Evolutionary conservation across 2,113 vertebrate species (phyloP).

Genomic region (Vidua chalybeata): DNA sequence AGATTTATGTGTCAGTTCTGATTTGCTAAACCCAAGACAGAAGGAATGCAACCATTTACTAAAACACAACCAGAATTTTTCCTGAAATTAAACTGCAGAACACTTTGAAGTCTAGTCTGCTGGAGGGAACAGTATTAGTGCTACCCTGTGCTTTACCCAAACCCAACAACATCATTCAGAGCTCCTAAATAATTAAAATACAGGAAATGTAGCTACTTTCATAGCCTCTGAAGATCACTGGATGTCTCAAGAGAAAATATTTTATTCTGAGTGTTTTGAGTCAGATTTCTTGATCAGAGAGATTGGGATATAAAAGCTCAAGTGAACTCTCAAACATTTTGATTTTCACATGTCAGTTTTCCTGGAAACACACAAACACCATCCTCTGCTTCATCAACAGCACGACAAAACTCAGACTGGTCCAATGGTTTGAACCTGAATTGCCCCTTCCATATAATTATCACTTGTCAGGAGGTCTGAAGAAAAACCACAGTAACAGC

Average conservation of each 20-base stretch:
- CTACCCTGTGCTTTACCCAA: not conserved
- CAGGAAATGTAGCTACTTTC: not conserved
- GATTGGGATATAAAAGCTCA: not conserved
- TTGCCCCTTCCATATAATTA: not conserved
- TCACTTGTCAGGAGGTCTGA: not conserved
- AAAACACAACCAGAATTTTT: not conserved
- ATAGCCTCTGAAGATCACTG: not conserved
- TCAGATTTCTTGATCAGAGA: constrained; percentile 8
- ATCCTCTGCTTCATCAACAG: not conserved
- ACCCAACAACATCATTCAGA: not conserved
- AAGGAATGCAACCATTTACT: not conserved
- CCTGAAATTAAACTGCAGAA: not conserved
- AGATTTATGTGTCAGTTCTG: not conserved
- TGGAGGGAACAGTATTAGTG: not conserved
- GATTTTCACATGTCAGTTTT: not conserved
- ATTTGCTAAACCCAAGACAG: not conserved
- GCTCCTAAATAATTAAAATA: not conserved
- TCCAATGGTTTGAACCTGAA: not conserved
- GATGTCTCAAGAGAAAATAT: not conserved
- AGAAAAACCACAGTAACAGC: not conserved
- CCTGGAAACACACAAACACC: not conserved
- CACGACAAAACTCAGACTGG: not conserved
- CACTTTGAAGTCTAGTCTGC: not conserved
- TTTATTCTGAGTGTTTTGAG: not conserved
- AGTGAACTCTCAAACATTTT: not conserved